These are phyloP conservation scores for Euplagia quadripunctaria DNA, from an alignment of 2,888 invertebrate genomes.

Conservation along the genomic window DNA sequence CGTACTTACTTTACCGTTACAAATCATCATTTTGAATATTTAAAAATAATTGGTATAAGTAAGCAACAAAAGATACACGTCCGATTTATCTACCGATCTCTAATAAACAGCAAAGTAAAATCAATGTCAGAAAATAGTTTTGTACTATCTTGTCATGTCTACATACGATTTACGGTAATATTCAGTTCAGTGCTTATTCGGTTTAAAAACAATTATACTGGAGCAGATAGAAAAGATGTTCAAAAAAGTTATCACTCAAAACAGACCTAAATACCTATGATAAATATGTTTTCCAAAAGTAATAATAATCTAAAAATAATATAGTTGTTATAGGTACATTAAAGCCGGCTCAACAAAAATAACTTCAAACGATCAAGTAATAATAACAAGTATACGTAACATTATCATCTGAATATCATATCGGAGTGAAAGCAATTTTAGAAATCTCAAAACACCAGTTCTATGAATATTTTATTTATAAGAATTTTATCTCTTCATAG, in stretches of 20 bases:
- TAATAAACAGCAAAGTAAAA: background rate
- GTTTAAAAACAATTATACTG: too few relatives aligned
- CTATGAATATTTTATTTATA: conserved; percentile 38
- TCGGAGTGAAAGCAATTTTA: conserved; percentile 50
- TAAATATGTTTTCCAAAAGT: background rate
- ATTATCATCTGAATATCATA: conserved; percentile 7
- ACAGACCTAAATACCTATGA: too few relatives aligned
- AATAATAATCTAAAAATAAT: background rate
- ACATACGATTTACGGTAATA: too few relatives aligned
- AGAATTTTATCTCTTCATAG: conserved; percentile 23
- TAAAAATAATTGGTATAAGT: background rate
- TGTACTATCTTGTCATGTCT: background rate
- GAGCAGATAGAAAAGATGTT: too few relatives aligned
- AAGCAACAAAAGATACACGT: background rate
- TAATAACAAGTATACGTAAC: background rate
- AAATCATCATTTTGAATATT: background rate
- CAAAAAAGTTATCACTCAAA: too few relatives aligned
- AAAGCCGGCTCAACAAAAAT: background rate
- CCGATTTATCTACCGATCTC: background rate
- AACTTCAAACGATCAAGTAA: background rate
- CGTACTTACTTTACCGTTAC: background rate
- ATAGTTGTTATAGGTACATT: background rate
- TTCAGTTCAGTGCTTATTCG: too few relatives aligned
- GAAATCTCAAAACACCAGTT: conserved; percentile 47
- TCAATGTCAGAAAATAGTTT: background rate